Evolutionary conservation across 2,888 invertebrate genomes (phyloP).

Genomic region (Trachelus tabidus): DNA sequence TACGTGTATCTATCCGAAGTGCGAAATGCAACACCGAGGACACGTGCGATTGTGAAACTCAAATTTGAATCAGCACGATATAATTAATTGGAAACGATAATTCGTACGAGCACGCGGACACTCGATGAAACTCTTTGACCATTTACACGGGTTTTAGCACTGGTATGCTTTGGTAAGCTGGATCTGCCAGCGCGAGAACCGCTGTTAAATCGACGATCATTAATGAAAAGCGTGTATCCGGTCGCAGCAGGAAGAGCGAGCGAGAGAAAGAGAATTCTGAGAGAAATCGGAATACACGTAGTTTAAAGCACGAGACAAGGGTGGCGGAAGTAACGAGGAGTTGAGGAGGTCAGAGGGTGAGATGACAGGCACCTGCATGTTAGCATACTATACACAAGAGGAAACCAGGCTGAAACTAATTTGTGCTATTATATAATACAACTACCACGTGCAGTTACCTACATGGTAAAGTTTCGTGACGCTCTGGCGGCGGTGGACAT

Average conservation of each 20-base stretch:
- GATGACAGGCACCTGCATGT: neutral
- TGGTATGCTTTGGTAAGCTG: neutral
- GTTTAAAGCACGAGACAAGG: neutral
- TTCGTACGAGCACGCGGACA: neutral
- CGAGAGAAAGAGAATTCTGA: neutral
- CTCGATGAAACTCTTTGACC: constrained; percentile 1
- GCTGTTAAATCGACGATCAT: neutral
- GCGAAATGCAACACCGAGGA: neutral
- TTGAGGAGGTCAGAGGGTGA: neutral
- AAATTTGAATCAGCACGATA: neutral
- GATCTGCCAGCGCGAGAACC: neutral
- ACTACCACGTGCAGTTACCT: neutral
- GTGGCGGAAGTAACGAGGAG: neutral
- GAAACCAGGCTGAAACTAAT: neutral
- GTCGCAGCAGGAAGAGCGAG: neutral
- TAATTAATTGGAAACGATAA: neutral
- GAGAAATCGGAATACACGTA: neutral
- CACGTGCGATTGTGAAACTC: neutral
- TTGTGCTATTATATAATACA: neutral
- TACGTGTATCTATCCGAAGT: neutral
- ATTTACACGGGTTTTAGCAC: neutral
- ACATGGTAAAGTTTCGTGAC: neutral
- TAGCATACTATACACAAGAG: neutral
- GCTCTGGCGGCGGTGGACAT: neutral
- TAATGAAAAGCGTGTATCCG: neutral